Evolutionary conservation across 2,797 vertebrate genomes (phyloP).

Genomic region (Cossypha niveicapilla): DNA sequence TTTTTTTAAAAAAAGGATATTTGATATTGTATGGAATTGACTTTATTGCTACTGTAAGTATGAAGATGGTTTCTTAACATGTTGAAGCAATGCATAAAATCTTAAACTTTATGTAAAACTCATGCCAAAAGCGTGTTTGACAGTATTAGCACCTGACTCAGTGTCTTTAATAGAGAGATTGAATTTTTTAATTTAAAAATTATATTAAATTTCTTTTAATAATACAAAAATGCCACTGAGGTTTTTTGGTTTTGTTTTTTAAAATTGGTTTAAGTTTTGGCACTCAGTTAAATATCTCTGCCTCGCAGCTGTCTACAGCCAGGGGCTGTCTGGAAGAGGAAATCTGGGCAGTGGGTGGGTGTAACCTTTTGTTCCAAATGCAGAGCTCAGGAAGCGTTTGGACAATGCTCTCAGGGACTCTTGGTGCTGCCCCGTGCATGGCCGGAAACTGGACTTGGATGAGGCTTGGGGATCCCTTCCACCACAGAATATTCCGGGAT

Average conservation of each 20-base stretch:
- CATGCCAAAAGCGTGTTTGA: constrained; percentile 69
- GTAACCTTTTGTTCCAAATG: neutral
- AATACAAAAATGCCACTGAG: constrained; percentile 35
- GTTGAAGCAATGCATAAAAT: constrained; percentile 30
- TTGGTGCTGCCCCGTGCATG: no score
- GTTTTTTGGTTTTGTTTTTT: neutral
- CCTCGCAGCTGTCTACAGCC: rapidly evolving
- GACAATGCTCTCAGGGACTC: neutral
- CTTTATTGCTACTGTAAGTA: constrained; percentile 62
- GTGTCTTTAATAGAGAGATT: constrained; percentile 59
- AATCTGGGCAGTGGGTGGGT: rapidly evolving
- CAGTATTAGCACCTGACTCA: constrained; percentile 71
- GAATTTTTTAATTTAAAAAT: constrained; percentile 77
- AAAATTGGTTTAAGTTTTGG: rapidly evolving
- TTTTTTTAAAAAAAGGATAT: constrained; percentile 71
- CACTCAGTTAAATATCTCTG: neutral
- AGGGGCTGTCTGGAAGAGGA: rapidly evolving
- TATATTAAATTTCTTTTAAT: constrained; percentile 81
- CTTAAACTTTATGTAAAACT: constrained; percentile 36
- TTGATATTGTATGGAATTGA: constrained; percentile 77
- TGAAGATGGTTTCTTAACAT: constrained; percentile 59
- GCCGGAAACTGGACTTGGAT: neutral
- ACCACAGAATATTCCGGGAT: neutral
- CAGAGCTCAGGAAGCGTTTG: neutral
- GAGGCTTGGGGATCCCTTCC: neutral